Base-by-base conservation (phyloP, 2,888 invertebrate genomes). In the Ophraella communa region DNA sequence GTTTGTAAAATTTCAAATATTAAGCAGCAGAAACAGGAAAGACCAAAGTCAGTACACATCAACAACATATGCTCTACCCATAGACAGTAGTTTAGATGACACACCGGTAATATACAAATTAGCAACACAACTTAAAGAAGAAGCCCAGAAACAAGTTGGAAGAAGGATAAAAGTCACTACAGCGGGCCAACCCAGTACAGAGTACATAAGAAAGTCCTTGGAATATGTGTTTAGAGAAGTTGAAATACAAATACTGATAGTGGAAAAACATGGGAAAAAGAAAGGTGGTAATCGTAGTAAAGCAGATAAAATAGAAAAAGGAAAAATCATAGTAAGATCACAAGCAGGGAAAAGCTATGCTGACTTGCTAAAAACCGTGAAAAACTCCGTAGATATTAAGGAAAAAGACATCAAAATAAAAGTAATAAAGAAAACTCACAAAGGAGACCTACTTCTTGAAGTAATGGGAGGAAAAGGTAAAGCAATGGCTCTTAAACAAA, bases 401-500 rank as follows among this genome's bases (percentile, higher is more conserved):
- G 58, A 58, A 21, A 58, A 47, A 47, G 58, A 30, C 1, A 58
- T 58, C 3, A 11, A 44, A 14, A 53, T 60, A 53, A 44, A 18
- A 21, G 42, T 30, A 10, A 53, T 60, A 18, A 60, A 24, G 20
- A 60, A 60, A 23, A 60, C 52, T 1, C 24, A 53, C 3, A 53
- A 24, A 30, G 53, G 60, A 5, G 60, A 60, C 39, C 60, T 53
- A 4, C 23, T 53, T 17, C 11, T 53, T 24, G 53, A 53, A 30
- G 44, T 60, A n/a, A 18, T 39, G 11, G 52, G 60, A 23, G 52
- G 59, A 18, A 52, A 30, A 44, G 53, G 14, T 27, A 30, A 60
- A 7, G 53, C 60, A 53, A 53, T 53, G 42, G 27, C 3, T 8
- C 24, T 60, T 24, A 60, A 60, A 53, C 53, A 60, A 53, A 53